Percentiles rank a stretch among this genome's conserved stretches.
These are phyloP conservation scores for Scyliorhinus canicula DNA, from an alignment of 2,797 vertebrate genomes.

Conservation along the genomic window DNA sequence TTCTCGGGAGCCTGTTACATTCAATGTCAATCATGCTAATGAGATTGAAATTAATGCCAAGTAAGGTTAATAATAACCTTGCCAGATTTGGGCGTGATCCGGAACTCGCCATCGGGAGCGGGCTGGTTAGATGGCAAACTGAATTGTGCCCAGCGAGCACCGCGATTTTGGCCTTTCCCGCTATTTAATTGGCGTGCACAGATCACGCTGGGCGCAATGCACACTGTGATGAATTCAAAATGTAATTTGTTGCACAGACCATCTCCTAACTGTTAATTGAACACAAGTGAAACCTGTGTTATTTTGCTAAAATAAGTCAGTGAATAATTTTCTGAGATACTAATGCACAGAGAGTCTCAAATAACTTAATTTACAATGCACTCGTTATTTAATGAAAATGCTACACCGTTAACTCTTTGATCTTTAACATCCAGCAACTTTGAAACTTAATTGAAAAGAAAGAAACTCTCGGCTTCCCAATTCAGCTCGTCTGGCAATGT, in stretches of 20 bases:
- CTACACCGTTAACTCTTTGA: background rate
- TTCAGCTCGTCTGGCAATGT: background rate
- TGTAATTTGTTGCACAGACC: constrained; percentile 26
- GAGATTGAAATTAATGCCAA: too few relatives aligned
- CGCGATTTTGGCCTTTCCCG: too few relatives aligned
- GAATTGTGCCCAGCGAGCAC: too few relatives aligned
- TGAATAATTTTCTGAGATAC: constrained; percentile 29
- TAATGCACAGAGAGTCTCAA: constrained; percentile 33
- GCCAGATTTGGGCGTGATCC: too few relatives aligned
- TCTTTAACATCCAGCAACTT: constrained; percentile 26
- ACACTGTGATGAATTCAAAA: constrained; percentile 31
- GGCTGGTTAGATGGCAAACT: too few relatives aligned
- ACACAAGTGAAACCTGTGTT: constrained; percentile 27
- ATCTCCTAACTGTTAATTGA: constrained; percentile 38
- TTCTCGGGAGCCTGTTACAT: too few relatives aligned
- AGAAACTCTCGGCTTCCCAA: background rate
- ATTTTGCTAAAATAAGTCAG: constrained; percentile 29
- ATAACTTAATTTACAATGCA: constrained; percentile 31
- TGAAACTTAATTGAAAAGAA: constrained; percentile 8
- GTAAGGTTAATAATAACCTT: too few relatives aligned
- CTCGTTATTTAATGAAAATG: constrained; percentile 28
- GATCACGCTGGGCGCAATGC: too few relatives aligned
- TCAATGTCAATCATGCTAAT: too few relatives aligned
- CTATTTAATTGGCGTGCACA: too few relatives aligned
- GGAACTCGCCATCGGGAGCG: too few relatives aligned